A percentile compares a stretch with the other conserved stretches of the same genome.
Conservation (phyloP, 2,797 vertebrate species). For the Rousettus madagascariensis region DNA sequence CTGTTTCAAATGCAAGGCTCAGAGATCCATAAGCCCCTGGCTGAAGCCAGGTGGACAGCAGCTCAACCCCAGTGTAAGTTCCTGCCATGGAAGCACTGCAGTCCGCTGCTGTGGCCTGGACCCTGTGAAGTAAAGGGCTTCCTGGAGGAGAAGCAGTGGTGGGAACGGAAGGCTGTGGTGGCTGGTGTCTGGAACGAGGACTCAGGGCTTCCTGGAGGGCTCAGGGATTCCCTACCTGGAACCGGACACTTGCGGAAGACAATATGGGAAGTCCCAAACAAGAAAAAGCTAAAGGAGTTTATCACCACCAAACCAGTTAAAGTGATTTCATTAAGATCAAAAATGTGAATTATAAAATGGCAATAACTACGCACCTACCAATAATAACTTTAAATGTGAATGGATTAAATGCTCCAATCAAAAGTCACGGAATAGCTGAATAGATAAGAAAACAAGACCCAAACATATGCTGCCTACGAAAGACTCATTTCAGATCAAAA, state of each 20-base stretch:
- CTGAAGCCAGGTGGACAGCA: not conserved
- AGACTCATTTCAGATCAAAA: no score
- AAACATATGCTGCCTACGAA: no score
- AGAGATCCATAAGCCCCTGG: not conserved
- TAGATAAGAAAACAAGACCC: no score
- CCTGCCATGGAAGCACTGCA: not conserved
- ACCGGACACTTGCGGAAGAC: not conserved
- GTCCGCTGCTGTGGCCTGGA: not conserved
- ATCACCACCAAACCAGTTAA: no score
- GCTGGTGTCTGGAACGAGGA: not conserved
- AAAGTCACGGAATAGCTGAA: no score
- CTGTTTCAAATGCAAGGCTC: not conserved
- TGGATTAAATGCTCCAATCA: no score
- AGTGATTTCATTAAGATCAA: no score
- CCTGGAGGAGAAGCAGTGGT: not conserved
- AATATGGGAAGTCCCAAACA: not conserved
- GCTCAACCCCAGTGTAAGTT: not conserved
- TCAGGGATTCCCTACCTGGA: not conserved
- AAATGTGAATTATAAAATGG: no score
- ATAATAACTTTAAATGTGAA: no score
- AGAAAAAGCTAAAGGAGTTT: no score
- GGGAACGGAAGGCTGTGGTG: not conserved
- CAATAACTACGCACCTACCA: no score
- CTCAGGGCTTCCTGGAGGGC: not conserved
- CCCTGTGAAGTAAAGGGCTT: not conserved